phyloP scores from a whole-genome alignment of 2,797 vertebrate genomes.

The Rhabdomys pumilio region DNA sequence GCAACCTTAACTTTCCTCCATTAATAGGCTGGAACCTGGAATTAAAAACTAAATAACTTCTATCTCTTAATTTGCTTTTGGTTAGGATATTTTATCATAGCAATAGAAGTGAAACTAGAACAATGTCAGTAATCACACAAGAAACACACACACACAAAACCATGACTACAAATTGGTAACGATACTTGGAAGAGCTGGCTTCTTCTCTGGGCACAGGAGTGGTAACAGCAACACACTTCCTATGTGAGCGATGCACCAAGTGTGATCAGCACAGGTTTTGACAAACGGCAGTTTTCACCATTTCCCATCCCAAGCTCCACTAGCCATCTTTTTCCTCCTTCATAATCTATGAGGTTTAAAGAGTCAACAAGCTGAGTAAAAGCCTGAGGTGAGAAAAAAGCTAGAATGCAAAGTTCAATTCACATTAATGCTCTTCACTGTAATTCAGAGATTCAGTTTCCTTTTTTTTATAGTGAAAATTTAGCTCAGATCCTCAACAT shows the following conservation, averaged over 20 bases:
- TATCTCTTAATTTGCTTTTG: neutral
- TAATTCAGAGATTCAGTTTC: neutral
- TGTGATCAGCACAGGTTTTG: neutral
- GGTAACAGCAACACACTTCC: neutral
- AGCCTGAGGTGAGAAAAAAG: neutral
- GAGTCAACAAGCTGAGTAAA: neutral
- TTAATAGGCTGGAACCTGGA: neutral
- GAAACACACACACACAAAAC: neutral
- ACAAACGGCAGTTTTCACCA: neutral
- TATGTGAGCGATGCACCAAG: neutral
- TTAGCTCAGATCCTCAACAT: too few relatives aligned
- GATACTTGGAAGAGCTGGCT: neutral
- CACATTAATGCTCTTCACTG: neutral
- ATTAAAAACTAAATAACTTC: neutral
- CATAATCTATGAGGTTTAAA: neutral
- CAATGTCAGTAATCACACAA: neutral
- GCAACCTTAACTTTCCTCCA: neutral
- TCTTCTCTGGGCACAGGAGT: rapidly evolving
- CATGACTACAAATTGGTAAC: neutral
- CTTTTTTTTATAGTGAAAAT: neutral
- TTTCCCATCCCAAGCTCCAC: neutral
- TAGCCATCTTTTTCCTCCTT: too few relatives aligned
- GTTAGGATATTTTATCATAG: neutral
- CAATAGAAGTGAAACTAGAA: neutral
- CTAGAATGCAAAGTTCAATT: neutral